phyloP scores from a whole-genome alignment of 2,888 invertebrate genomes.

The Drosophila mercatorum region DNA sequence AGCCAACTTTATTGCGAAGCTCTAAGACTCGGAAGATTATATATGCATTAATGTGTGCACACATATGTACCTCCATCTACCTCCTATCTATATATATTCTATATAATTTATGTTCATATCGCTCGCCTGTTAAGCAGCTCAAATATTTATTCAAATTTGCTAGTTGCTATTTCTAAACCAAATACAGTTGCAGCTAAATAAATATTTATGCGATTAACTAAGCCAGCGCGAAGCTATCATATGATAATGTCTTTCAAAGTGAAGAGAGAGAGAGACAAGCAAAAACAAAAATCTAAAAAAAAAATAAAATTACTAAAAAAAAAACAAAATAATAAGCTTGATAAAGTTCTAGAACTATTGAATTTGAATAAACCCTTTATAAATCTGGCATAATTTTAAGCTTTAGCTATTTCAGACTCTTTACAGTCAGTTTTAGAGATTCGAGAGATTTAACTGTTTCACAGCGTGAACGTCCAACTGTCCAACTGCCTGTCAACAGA shows the following conservation, averaged over 20 bases:
- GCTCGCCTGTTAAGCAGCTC: neutral
- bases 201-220: slow-evolving; percentile 6
- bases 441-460: too few relatives aligned
- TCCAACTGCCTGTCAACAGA: too few relatives aligned
- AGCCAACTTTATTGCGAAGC: slow-evolving; percentile 37
- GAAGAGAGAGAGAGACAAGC: too few relatives aligned
- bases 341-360: too few relatives aligned
- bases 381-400: too few relatives aligned
- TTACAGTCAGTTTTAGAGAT: too few relatives aligned
- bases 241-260: neutral
- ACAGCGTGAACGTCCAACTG: too few relatives aligned
- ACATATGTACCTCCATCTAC: neutral
- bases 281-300: slow-evolving; percentile 2
- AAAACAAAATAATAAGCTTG: too few relatives aligned
- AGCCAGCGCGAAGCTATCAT: neutral
- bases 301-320: neutral
- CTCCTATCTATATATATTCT: neutral
- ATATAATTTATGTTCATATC: neutral
- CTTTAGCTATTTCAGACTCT: too few relatives aligned
- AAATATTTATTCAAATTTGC: slow-evolving; percentile 14
- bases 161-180: neutral
- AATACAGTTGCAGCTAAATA: slow-evolving; percentile 1
- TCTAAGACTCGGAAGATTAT: neutral
- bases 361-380: too few relatives aligned
- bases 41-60: neutral